These are phyloP conservation scores for Gila orcuttii DNA, from an alignment of 2,113 vertebrate species.

Conservation along the genomic window DNA sequence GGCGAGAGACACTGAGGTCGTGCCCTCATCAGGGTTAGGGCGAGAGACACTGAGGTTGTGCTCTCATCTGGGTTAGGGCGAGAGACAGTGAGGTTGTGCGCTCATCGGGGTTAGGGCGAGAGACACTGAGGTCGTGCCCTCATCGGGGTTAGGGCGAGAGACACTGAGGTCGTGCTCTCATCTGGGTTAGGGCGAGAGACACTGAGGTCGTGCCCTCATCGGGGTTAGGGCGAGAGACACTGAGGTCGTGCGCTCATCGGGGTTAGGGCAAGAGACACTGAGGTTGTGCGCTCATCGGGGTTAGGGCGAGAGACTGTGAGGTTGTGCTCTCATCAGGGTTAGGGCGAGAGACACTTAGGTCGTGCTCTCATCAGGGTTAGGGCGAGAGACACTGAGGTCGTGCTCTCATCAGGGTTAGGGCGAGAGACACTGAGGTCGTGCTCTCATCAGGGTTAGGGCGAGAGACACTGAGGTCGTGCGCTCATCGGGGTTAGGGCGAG, in stretches of 20 bases:
- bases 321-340: slow-evolving; percentile 36
- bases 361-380: slow-evolving; percentile 30
- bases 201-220: not conserved
- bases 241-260: slow-evolving; percentile 26
- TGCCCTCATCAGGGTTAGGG: slow-evolving; percentile 32
- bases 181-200: slow-evolving; percentile 15
- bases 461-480: not conserved
- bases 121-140: not conserved
- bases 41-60: no score
- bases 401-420: slow-evolving; percentile 30
- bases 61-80: slow-evolving; percentile 33
- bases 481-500: slow-evolving; percentile 35
- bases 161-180: not conserved
- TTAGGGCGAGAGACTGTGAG: not conserved
- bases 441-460: slow-evolving; percentile 30
- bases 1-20: no score
- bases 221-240: not conserved
- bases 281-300: slow-evolving; percentile 40
- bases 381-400: no score
- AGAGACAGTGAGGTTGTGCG: not conserved
- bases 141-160: slow-evolving; percentile 23
- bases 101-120: slow-evolving; percentile 33
- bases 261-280: not conserved
- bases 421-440: no score
- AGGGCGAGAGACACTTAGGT: not conserved